These are phyloP conservation scores for Colaptes auratus DNA, from an alignment of 2,113 vertebrate species.

Conservation along the genomic window DNA sequence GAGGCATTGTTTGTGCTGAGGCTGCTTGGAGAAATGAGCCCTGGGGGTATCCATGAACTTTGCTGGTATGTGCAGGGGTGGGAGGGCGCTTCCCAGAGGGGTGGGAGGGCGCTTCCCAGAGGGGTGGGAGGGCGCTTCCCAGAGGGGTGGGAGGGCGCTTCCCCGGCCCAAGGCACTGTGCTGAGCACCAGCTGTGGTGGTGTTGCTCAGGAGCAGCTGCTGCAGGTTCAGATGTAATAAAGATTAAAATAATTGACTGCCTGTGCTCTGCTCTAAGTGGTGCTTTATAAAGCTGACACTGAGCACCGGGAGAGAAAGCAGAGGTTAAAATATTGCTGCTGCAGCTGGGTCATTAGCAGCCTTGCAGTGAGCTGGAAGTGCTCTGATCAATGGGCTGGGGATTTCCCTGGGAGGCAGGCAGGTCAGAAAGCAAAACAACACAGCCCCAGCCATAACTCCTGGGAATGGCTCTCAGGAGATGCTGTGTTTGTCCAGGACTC, in stretches of 20 bases:
- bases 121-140: background rate
- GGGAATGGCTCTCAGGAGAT: background rate
- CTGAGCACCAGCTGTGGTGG: background rate
- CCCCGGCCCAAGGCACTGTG: background rate
- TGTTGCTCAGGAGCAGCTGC: background rate
- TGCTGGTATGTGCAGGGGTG: background rate
- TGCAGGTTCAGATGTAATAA: background rate
- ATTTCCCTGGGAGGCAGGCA: background rate
- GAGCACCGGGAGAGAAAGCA: background rate
- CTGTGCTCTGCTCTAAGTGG: constrained; percentile 27
- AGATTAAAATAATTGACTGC: constrained; percentile 28
- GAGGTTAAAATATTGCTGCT: constrained; percentile 27
- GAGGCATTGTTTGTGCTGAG: background rate
- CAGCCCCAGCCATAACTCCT: background rate
- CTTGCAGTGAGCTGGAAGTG: background rate
- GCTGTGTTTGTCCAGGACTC: background rate
- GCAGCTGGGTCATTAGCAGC: background rate
- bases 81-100: background rate
- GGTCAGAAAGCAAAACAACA: background rate
- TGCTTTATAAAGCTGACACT: constrained; percentile 14
- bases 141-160: background rate
- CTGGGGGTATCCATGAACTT: background rate
- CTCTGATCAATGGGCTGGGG: background rate
- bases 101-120: background rate
- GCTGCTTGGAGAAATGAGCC: background rate